phyloP scores from a whole-genome alignment of 92 coral and sea anemone species.

The Meandrina meandrites region DNA sequence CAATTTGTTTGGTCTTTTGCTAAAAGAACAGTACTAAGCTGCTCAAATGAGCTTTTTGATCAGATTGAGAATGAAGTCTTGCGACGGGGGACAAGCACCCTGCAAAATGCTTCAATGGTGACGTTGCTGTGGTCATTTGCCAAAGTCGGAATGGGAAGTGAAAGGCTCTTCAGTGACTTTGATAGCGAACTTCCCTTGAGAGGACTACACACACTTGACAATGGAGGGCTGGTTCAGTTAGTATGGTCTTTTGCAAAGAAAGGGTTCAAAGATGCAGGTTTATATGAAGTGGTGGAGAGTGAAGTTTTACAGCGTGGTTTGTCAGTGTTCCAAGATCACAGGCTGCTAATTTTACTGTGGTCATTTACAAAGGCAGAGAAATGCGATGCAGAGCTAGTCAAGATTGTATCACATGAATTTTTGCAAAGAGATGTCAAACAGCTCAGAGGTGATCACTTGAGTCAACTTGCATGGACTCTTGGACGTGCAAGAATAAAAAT shows the following conservation, averaged over 20 bases:
- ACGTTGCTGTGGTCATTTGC: slow-evolving; percentile 13
- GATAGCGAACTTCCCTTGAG: not conserved
- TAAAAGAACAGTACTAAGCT: not conserved
- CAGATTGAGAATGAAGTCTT: slow-evolving; percentile 7
- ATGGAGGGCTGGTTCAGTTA: not conserved
- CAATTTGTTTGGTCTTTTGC: slow-evolving; percentile 35
- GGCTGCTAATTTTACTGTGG: slow-evolving; percentile 12
- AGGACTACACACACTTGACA: not conserved
- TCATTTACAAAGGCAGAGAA: slow-evolving; percentile 5
- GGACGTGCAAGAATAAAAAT: not conserved
- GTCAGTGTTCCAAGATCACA: not conserved
- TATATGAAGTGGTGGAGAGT: slow-evolving; percentile 7
- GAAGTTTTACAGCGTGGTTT: slow-evolving; percentile 12
- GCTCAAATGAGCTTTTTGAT: not conserved
- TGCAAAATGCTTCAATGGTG: not conserved
- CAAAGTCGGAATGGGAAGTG: slow-evolving; percentile 1
- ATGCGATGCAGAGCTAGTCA: not conserved
- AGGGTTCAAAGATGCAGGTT: not conserved
- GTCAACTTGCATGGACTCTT: slow-evolving; percentile 14
- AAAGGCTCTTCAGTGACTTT: not conserved
- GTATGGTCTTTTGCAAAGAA: slow-evolving; percentile 22
- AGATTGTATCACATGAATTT: not conserved
- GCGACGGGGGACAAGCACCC: not conserved
- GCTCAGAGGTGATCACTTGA: not conserved
- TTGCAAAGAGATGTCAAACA: not conserved